These are phyloP conservation scores for Aspidoscelis tigris DNA, from an alignment of 2,113 vertebrate species.

Conservation along the genomic window DNA sequence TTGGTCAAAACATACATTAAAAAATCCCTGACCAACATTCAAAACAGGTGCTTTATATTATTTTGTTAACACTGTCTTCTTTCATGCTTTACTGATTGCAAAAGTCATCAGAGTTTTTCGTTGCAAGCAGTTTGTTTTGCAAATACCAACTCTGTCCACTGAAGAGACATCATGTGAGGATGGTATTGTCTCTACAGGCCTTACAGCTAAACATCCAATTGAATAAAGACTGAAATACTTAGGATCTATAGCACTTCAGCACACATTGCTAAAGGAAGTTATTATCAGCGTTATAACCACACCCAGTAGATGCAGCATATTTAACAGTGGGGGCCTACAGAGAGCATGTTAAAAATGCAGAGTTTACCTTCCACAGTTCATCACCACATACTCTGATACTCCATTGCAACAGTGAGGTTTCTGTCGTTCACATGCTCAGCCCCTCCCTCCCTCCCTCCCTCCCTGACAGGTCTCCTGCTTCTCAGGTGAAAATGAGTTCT, in stretches of 20 bases:
- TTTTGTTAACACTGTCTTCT: slow-evolving; percentile 13
- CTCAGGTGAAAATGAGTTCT: too few relatives aligned
- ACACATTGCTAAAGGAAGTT: background rate
- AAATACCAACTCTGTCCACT: slow-evolving; percentile 55
- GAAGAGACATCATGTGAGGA: slow-evolving; percentile 28
- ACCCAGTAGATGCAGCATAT: background rate
- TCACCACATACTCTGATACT: too few relatives aligned
- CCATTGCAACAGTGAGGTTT: too few relatives aligned
- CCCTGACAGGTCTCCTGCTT: too few relatives aligned
- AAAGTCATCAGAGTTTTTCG: slow-evolving; percentile 29
- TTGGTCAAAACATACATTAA: slow-evolving; percentile 16
- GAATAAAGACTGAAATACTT: slow-evolving; percentile 7
- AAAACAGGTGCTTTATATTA: slow-evolving; percentile 38
- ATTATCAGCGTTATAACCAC: background rate
- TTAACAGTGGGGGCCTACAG: background rate
- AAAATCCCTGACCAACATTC: background rate
- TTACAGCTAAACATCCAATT: background rate
- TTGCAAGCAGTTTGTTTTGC: slow-evolving; percentile 53
- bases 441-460: too few relatives aligned
- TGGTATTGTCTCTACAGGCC: slow-evolving; percentile 39
- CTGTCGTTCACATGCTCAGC: too few relatives aligned
- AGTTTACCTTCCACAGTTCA: too few relatives aligned
- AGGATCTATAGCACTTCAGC: background rate
- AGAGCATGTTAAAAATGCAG: too few relatives aligned
- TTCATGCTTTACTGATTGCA: slow-evolving; percentile 28